These are phyloP conservation scores for Drosophila kokeensis DNA, from an alignment of 2,888 invertebrate species.

Conservation along the genomic window DNA sequence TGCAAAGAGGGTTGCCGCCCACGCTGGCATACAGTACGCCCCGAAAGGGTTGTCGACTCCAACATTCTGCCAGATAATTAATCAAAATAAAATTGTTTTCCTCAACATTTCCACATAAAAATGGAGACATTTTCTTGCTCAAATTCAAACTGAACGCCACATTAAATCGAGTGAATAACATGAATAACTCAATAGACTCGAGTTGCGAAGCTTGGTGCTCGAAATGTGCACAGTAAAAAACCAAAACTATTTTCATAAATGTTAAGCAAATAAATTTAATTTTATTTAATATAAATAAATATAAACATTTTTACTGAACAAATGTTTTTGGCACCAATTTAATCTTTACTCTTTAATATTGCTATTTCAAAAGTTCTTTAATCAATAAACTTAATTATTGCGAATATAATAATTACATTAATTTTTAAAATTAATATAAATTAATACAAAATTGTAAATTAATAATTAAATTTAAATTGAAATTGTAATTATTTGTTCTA, in stretches of 20 bases:
- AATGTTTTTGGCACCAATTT: too few relatives aligned
- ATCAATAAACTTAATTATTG: too few relatives aligned
- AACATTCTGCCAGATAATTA: slow-evolving; percentile 51
- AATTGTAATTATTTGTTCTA: too few relatives aligned
- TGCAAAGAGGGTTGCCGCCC: slow-evolving; percentile 44
- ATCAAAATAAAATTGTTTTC: slow-evolving; percentile 47
- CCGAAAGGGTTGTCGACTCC: slow-evolving; percentile 45
- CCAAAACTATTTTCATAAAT: neutral
- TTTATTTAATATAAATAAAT: too few relatives aligned
- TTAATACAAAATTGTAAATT: too few relatives aligned
- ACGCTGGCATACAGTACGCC: neutral
- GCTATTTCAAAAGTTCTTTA: too few relatives aligned
- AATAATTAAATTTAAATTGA: too few relatives aligned
- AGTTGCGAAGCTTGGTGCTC: neutral
- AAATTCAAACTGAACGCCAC: neutral
- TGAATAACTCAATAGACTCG: slow-evolving; percentile 2
- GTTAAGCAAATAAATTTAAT: too few relatives aligned
- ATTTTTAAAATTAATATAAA: too few relatives aligned
- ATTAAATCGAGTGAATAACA: slow-evolving; percentile 1
- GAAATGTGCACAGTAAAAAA: neutral
- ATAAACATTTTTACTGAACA: too few relatives aligned
- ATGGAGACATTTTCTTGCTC: slow-evolving; percentile 2
- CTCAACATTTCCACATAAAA: slow-evolving; percentile 7
- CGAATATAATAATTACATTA: too few relatives aligned
- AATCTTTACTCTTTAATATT: too few relatives aligned